Percentiles rank a stretch among this genome's conserved stretches.
Conservation (phyloP, 2,888 invertebrate species). For the Neria commutata region DNA sequence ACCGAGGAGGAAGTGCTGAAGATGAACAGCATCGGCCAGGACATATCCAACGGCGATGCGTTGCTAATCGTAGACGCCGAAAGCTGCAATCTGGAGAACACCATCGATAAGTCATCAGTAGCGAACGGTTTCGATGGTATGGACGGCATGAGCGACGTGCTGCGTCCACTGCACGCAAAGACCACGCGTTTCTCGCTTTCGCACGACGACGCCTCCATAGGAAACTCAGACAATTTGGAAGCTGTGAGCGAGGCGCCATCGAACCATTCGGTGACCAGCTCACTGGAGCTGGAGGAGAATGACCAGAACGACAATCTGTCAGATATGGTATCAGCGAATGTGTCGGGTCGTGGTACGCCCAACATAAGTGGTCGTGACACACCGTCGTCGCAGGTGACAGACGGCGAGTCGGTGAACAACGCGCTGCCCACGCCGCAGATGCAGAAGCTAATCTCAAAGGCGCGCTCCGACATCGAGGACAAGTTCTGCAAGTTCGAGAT, state of each 20-base stretch:
- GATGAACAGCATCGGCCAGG: constrained; percentile 61
- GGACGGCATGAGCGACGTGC: constrained; percentile 53
- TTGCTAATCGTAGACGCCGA: constrained; percentile 35
- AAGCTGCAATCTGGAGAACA: constrained; percentile 47
- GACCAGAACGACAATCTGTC: constrained; percentile 92
- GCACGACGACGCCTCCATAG: constrained; percentile 90
- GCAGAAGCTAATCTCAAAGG: constrained; percentile 76
- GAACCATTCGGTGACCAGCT: constrained; percentile 92
- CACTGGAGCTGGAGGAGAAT: constrained; percentile 84
- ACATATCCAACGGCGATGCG: constrained; percentile 41
- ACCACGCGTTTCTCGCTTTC: constrained; percentile 79
- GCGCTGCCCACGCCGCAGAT: constrained; percentile 64
- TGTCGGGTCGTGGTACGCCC: constrained; percentile 88
- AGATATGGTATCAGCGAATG: constrained; percentile 96
- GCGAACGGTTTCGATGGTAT: constrained; percentile 48
- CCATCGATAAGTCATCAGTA: constrained; percentile 41
- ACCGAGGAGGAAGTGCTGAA: constrained; percentile 70
- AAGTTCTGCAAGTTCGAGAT: constrained; percentile 99
- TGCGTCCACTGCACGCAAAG: constrained; percentile 64
- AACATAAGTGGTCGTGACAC: constrained; percentile 97
- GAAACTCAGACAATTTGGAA: constrained; percentile 92
- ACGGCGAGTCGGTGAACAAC: constrained; percentile 67
- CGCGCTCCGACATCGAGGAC: constrained; percentile 94
- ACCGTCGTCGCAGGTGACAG: constrained; percentile 90
- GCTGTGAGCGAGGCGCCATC: constrained; percentile 95